Evolutionary conservation across 2,113 vertebrate genomes (phyloP).

Genomic region (Marmota monax): DNA sequence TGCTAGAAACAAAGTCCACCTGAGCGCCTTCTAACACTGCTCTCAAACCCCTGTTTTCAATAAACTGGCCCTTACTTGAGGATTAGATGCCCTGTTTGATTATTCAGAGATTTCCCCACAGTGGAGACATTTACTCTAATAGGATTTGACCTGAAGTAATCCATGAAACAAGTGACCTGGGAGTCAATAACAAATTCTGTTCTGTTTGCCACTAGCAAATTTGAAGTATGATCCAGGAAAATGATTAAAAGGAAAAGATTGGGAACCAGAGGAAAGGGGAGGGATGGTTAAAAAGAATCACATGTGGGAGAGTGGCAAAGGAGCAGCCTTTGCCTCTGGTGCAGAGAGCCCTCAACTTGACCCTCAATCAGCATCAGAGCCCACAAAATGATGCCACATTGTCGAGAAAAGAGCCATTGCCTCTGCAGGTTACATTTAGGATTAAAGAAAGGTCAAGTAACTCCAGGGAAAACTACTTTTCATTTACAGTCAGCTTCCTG

Average conservation of each 20-base stretch:
- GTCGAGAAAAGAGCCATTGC: background rate
- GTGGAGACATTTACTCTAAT: constrained; percentile 76
- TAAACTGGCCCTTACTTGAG: constrained; percentile 24
- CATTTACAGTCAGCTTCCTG: constrained; percentile 1
- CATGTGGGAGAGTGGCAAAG: background rate
- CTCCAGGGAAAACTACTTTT: constrained; percentile 61
- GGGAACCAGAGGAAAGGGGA: background rate
- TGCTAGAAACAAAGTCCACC: constrained; percentile 62
- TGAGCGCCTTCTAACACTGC: constrained; percentile 56
- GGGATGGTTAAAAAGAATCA: background rate
- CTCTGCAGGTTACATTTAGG: constrained; percentile 23
- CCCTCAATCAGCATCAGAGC: constrained; percentile 31
- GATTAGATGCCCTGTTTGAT: constrained; percentile 64
- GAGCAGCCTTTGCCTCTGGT: constrained; percentile 41
- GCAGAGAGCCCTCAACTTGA: background rate
- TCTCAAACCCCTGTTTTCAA: constrained; percentile 52
- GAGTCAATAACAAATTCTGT: constrained; percentile 70
- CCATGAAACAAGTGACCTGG: constrained; percentile 71
- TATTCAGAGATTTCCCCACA: constrained; percentile 74
- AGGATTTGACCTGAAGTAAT: constrained; percentile 78
- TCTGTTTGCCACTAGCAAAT: constrained; percentile 70
- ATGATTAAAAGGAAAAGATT: constrained; percentile 61
- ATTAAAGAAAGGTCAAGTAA: constrained; percentile 64
- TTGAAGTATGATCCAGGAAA: constrained; percentile 53
- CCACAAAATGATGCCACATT: background rate